These are phyloP conservation scores for Rhipidura dahli DNA, from an alignment of 2,113 vertebrate species.

Conservation along the genomic window DNA sequence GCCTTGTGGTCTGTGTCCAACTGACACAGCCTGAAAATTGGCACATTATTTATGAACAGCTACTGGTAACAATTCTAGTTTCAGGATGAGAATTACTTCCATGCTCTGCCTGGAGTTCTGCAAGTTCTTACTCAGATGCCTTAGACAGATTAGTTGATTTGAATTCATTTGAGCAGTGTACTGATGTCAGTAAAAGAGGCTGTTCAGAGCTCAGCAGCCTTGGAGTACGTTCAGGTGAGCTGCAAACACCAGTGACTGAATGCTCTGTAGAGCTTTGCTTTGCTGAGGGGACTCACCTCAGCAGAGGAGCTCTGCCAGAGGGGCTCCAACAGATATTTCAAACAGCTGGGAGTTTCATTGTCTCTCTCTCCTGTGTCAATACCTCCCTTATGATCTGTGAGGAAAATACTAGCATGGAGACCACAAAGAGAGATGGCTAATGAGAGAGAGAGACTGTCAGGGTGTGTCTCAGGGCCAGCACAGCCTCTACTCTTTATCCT, in stretches of 20 bases:
- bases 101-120: neutral
- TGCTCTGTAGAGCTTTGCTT: neutral
- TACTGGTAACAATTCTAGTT: neutral
- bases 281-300: neutral
- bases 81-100: neutral
- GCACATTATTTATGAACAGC: neutral
- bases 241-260: neutral
- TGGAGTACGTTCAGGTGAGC: accelerated
- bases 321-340: neutral
- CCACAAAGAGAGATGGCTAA: neutral
- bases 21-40: neutral
- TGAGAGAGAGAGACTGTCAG: neutral
- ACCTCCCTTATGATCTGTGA: accelerated
- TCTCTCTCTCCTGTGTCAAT: neutral
- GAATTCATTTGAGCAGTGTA: neutral
- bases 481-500: too few species aligned
- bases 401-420: neutral
- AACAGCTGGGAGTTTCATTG: neutral
- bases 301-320: neutral
- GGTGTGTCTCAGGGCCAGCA: neutral
- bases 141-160: neutral
- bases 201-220: neutral
- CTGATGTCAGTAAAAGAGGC: neutral
- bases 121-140: neutral
- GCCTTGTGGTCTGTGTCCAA: neutral